Evolutionary conservation across 2,113 vertebrate genomes (phyloP), one percentile per base, ranked within the genome.

Genomic region (Castor canadensis): DNA sequence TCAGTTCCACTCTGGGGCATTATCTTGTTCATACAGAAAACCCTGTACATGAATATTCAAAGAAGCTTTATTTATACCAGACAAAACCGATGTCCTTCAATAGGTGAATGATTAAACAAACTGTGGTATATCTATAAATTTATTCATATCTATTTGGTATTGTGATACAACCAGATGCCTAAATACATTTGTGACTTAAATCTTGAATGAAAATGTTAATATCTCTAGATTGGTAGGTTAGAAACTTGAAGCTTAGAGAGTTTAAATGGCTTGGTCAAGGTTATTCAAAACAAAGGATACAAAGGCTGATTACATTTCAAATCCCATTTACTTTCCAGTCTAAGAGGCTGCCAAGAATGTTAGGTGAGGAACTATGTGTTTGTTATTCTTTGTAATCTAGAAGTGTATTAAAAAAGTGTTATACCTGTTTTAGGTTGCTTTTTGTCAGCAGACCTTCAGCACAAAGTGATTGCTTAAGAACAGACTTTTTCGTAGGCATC

Each of bases 181-280:
- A 75, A 52, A 75, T 45, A 58, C 52, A 45, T 43, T 58, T 89
- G 32, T 71, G 67, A 64, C 26, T 86, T 83, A 89, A 52, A 90
- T 73, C 3, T 71, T 12, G 24, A 83, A 86, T 13, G 38, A 64
- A 76, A 95, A 80, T 92, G 89, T 77, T 91, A 19, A 95, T 84
- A 84, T 72, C 60, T 52, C 9, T 83, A 77, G 38, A 52, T 90
- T 58, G 93, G 38, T 32, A 75, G 67, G 73, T 86, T 87, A 75
- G 66, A 84, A 81, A 52, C 1, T 90, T 76, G 52, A 77, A 28
- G 43, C n/a, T 49, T 58, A 38, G 64, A 52, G 40, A 93, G 13
- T 87, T 96, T 95, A 87, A 93, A 47, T 38, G 82, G 4, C 13
- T 92, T 94, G 12, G 9, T 92, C 47, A 67, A 64, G 32, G 40